Base-by-base conservation (phyloP, 1,140 invertebrate genomes). In the Apis florea region DNA sequence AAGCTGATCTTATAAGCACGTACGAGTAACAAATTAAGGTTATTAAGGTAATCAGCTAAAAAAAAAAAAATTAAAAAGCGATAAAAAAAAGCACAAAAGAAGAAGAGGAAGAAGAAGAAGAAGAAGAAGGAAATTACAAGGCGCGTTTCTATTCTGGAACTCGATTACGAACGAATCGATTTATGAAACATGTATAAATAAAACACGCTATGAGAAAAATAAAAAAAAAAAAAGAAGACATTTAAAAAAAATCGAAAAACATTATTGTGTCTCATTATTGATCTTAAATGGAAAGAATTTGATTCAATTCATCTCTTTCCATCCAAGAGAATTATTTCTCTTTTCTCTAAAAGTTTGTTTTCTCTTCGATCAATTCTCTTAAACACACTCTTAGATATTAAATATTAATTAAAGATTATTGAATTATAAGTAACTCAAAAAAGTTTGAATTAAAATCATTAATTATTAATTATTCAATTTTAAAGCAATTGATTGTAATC, bases 101-200 rank as follows among this genome's bases (percentile, higher is more conserved):
- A 13, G 8, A 21, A 40, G 13, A 6, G 2, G 24, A 31, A 17
- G 12, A 51, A 24, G 24, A 24, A 8, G 3, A 21, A n/a, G 13
- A 6, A 21, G 68, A 54, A 61, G 15, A 19, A 47, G 17, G 9
- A 47, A 40, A n/a, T 47, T 40, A 3, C 19, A 40, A 19, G 12
- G 49, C 68, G 24, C 79, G 71, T 58, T 56, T 80, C 63, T 75
- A 81, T 81, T 81, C 79, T 81, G 79, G 79, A 81, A 81, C 79
- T 81, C 13, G 49, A 73, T 58, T 11, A 19, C 49, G 11, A 2
- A 13, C 5, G 11, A 10, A 70, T 40, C 19, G 11, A n/a, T 24
- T 76, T 12, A 51, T 19, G 11, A 21, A 31, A 12, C 2, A 53
- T 24, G 26, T 21, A n/a, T 19, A 40, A 24, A n/a, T 21, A 17